Evolutionary conservation across 2,113 vertebrate species (phyloP).

Genomic region (Rhinichthys klamathensis): DNA sequence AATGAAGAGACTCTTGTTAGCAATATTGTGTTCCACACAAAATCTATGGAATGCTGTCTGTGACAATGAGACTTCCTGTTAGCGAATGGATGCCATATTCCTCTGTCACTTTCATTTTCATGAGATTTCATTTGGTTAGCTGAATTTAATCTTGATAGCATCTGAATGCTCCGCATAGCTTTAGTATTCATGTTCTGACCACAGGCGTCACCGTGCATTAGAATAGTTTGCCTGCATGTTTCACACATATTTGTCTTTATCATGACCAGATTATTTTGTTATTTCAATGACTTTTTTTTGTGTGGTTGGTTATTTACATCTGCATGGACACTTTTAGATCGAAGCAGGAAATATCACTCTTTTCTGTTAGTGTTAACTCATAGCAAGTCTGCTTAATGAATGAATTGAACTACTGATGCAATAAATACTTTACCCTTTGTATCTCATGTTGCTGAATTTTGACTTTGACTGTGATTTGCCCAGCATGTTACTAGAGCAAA

Average conservation of each 20-base stretch:
- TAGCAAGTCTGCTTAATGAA: slow-evolving; percentile 51
- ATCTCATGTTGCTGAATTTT: too few species aligned
- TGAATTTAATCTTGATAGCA: slow-evolving; percentile 8
- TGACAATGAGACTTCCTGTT: slow-evolving; percentile 27
- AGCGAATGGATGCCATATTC: background rate
- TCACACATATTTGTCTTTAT: background rate
- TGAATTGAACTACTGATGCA: slow-evolving; percentile 52
- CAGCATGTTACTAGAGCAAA: background rate
- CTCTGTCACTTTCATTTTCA: background rate
- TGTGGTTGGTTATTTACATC: slow-evolving; percentile 52
- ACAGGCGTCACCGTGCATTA: background rate
- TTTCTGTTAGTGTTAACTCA: slow-evolving; percentile 53
- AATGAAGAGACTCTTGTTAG: background rate
- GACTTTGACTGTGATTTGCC: slow-evolving; percentile 41
- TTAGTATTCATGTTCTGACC: background rate
- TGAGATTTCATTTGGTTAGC: background rate
- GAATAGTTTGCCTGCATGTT: background rate
- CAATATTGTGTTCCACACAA: slow-evolving; percentile 17
- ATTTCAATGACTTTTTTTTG: slow-evolving; percentile 62
- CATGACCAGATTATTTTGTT: slow-evolving; percentile 1
- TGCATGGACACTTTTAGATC: background rate
- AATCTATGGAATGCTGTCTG: background rate
- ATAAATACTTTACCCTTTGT: too few species aligned
- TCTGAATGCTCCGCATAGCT: background rate
- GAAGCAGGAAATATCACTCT: slow-evolving; percentile 21